Base-by-base conservation (phyloP, 1,140 invertebrate genomes). In the Triops cancriformis region DNA sequence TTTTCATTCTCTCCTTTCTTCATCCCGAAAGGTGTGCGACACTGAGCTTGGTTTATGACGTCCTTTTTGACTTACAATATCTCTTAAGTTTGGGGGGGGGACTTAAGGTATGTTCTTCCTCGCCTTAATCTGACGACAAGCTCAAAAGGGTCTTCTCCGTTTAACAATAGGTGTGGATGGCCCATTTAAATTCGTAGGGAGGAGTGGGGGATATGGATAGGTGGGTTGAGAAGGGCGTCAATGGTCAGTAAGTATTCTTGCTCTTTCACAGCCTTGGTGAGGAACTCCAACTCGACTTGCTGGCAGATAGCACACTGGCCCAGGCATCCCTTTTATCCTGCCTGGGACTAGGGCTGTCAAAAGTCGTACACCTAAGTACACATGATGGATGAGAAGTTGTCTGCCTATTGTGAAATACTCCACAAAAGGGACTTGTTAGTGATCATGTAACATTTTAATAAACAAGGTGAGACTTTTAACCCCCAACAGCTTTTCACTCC, bases 121-220 rank as follows among this genome's bases (percentile, higher is more conserved):
- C 1, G 51, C 51, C 51, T 64, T 64, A 23, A 64, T 64, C 51
- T 23, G 51, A 64, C 51, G 51, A 64, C 51, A 64, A 64, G 51
- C 14, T 64, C 51, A 64, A 23, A 64, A 64, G 51, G 51, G 51
- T 64, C 51, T 64, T 64, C 51, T 64, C 51, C 51, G 14, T 64
- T 64, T 64, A 64, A 64, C 51, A 64, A 64, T 64, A 64, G 51
- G 51, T 64, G 51, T 64, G 23, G 51, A 64, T n/a, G 51, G 51
- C 51, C 51, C 51, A 64, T 64, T 64, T 64, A 9, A 9, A 64
- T 23, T 64, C 23, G 14, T 64, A n/a, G 51, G 51, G 51, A 23
- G 31, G 31, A 37, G 31, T 37, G 31, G 31, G 31, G 31, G 31
- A 37, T 7, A 37, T 37, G 31, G 31, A 37, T 37, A 37, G 31